Evolutionary conservation across 2,797 vertebrate species (phyloP).

Genomic region (Lepilemur septentrionalis): DNA sequence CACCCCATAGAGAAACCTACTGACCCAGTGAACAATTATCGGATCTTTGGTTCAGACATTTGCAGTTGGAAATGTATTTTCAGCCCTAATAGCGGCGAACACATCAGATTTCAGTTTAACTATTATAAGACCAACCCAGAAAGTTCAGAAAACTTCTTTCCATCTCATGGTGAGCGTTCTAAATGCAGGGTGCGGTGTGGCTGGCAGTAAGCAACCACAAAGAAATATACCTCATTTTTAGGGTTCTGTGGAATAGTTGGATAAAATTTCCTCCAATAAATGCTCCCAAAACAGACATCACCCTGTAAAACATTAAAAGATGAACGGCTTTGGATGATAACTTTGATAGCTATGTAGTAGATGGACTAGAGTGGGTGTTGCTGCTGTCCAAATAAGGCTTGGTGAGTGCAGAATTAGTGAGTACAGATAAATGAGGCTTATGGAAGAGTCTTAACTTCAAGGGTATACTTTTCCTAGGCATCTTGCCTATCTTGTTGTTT

Average conservation of each 20-base stretch:
- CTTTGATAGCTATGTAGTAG: neutral
- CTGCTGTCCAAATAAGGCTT: neutral
- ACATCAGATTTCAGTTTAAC: neutral
- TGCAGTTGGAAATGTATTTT: neutral
- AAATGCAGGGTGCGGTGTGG: neutral
- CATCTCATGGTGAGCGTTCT: slow-evolving; percentile 8
- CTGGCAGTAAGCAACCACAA: neutral
- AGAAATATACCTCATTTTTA: slow-evolving; percentile 6
- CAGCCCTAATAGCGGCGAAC: neutral
- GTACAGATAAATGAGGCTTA: neutral
- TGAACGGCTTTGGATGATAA: neutral
- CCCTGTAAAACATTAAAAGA: neutral
- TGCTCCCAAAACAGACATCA: neutral
- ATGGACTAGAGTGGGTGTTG: neutral
- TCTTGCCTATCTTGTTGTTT: neutral
- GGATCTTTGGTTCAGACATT: neutral
- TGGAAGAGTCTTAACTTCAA: neutral
- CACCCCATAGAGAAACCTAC: neutral
- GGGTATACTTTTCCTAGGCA: neutral
- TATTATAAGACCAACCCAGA: neutral
- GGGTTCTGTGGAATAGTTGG: neutral
- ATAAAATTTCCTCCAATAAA: slow-evolving; percentile 38
- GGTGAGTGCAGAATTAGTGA: neutral
- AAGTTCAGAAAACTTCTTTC: neutral
- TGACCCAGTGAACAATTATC: neutral